Conservation (phyloP, 2,888 invertebrate species). For the Rambutsinella grinnellia region DNA sequence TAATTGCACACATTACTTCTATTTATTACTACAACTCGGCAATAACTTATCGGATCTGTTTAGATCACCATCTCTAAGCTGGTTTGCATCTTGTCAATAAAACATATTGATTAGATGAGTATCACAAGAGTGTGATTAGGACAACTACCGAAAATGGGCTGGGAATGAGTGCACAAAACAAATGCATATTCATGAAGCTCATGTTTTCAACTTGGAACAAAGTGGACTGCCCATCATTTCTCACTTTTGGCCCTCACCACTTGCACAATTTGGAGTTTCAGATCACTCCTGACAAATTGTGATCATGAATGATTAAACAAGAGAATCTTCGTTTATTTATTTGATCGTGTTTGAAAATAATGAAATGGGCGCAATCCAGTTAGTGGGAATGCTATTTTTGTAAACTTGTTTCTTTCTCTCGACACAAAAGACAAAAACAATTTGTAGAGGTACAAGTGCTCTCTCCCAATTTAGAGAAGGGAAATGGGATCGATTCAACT, state of each 20-base stretch:
- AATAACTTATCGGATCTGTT: background rate
- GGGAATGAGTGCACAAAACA: conserved; percentile 17
- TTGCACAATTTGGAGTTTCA: conserved; percentile 20
- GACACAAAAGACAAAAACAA: no score
- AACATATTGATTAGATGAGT: conserved; percentile 20
- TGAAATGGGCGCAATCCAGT: background rate
- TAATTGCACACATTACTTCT: background rate
- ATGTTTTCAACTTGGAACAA: no score
- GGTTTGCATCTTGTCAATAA: conserved; percentile 26
- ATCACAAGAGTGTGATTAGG: background rate
- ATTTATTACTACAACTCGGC: background rate
- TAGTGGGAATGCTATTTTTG: no score
- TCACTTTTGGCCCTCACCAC: conserved; percentile 4
- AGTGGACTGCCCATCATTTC: background rate
- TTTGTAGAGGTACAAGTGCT: no score
- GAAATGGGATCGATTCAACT: no score
- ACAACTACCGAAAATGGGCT: conserved; percentile 17
- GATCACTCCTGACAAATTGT: conserved; percentile 36
- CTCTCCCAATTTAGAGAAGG: no score
- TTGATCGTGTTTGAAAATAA: background rate
- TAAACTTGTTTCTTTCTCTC: no score
- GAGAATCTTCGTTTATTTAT: background rate
- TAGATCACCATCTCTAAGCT: background rate
- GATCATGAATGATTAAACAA: conserved; percentile 20
- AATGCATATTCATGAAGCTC: conserved; percentile 40